phyloP scores from a whole-genome alignment of 1,140 invertebrate species.

The Temnothorax longispinosus region DNA sequence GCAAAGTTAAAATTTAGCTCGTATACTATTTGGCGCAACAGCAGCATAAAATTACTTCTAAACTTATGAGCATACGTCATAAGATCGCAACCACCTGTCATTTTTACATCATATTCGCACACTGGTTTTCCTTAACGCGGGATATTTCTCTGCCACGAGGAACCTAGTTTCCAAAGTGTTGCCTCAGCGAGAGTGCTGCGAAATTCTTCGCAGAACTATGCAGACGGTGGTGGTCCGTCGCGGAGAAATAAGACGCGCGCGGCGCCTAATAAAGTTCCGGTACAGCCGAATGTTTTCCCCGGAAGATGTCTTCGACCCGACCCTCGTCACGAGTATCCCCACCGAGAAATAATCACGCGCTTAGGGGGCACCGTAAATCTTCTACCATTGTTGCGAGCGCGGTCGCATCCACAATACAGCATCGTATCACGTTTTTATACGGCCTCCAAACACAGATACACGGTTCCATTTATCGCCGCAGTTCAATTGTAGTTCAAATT shows the following conservation, averaged over 20 bases:
- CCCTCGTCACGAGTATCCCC: constrained; percentile 35
- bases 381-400: neutral
- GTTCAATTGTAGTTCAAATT: constrained; percentile 2
- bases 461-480: neutral
- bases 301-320: constrained; percentile 41
- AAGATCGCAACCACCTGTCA: neutral
- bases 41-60: neutral
- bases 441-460: neutral
- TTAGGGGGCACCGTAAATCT: constrained; percentile 20
- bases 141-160: constrained; percentile 20
- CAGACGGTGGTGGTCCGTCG: constrained; percentile 41
- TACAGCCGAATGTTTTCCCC: constrained; percentile 41
- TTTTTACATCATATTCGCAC: constrained; percentile 19
- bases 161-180: constrained; percentile 56
- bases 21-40: neutral
- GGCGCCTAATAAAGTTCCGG: constrained; percentile 57
- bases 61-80: neutral
- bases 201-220: constrained; percentile 56
- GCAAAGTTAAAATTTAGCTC: neutral
- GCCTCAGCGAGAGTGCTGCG: constrained; percentile 39
- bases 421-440: constrained; percentile 4
- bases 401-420: neutral
- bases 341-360: constrained; percentile 39
- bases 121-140: neutral
- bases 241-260: constrained; percentile 42